Base-by-base conservation (phyloP, 2,113 vertebrate species). In the Setophaga coronata region DNA sequence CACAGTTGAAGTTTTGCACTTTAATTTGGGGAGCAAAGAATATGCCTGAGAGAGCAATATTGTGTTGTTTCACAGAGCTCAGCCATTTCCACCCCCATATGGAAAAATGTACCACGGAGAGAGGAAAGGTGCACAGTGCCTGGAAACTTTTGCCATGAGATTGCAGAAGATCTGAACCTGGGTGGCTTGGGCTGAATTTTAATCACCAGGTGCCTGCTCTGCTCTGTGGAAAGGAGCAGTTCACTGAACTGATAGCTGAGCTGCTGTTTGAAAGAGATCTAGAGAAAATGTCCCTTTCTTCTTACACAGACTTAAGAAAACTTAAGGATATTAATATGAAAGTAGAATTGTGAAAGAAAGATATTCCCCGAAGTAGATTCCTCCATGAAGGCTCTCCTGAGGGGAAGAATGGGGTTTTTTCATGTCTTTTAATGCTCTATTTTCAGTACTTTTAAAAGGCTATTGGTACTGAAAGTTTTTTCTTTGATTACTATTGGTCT, bases 1-100 rank as follows among this genome's bases (percentile, higher is more conserved):
- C 90, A 73, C 92, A 97, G 92, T 91, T 96, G 95, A 97, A 97
- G 65, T 90, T 97, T 89, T 4, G 12, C 90, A 42, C 94, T 95
- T 95, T 95, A 95, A 97, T 97, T 93, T 95, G 76, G 28, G 76
- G 48, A 93, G 82, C 36, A 90, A 89, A 87, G 58, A 89, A 77
- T 43, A 89, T 0, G 71, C 58, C n/a, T 80, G 77, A 87, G 76
- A 89, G 80, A 95, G 82, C 51, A 71, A 84, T 84, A 74, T 38
- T 29, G 6, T 71, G 70, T 54, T 47, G 24, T 93, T 97, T 93
- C 51, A 78, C 40, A 89, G 64, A n/a, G 43, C 54, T 47, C 65
- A 82, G 76, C 56, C 56, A 38, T 82, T 94, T 2, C 57, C 38
- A 90, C 40, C 79, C 24, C 45, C 36, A 31, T 29, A 70, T 12